These are phyloP conservation scores for Diploscapter pachys DNA, from an alignment of 1,140 invertebrate species.

Conservation along the genomic window DNA sequence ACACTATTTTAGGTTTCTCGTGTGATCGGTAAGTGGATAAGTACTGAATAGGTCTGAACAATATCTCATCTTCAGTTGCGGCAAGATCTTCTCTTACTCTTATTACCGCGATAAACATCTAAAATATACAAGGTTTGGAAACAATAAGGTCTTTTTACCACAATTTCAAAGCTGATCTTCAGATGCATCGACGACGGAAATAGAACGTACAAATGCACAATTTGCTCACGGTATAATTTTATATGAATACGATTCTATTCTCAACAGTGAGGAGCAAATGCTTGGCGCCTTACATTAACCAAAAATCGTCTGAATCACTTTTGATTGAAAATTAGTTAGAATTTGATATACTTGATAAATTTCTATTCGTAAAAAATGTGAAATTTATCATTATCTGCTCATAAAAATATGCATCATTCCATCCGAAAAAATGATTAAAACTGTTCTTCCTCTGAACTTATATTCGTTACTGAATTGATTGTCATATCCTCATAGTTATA, in stretches of 20 bases:
- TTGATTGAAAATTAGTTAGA: background rate
- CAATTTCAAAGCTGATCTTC: background rate
- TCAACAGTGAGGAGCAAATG: background rate
- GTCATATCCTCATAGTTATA: too few species aligned
- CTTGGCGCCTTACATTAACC: background rate
- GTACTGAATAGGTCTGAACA: too few species aligned
- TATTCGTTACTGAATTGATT: too few species aligned
- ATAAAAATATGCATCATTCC: too few species aligned
- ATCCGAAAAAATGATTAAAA: too few species aligned
- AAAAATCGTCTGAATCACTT: background rate
- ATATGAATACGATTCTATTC: background rate
- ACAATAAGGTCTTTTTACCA: too few species aligned
- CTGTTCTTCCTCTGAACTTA: too few species aligned
- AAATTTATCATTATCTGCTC: too few species aligned
- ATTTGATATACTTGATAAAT: too few species aligned
- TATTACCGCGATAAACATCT: slow-evolving; percentile 66
- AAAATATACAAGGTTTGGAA: slow-evolving; percentile 61
- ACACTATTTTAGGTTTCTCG: too few species aligned
- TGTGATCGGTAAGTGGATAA: too few species aligned
- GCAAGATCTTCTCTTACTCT: slow-evolving; percentile 65
- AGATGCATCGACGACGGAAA: slow-evolving; percentile 65
- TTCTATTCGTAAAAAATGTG: too few species aligned
- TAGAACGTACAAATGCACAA: slow-evolving; percentile 64
- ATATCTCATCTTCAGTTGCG: slow-evolving; percentile 54
- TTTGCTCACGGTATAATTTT: slow-evolving; percentile 61